These are phyloP conservation scores for Acrossocheilus wenchowensis DNA, from an alignment of 2,797 vertebrate genomes.

Conservation along the genomic window DNA sequence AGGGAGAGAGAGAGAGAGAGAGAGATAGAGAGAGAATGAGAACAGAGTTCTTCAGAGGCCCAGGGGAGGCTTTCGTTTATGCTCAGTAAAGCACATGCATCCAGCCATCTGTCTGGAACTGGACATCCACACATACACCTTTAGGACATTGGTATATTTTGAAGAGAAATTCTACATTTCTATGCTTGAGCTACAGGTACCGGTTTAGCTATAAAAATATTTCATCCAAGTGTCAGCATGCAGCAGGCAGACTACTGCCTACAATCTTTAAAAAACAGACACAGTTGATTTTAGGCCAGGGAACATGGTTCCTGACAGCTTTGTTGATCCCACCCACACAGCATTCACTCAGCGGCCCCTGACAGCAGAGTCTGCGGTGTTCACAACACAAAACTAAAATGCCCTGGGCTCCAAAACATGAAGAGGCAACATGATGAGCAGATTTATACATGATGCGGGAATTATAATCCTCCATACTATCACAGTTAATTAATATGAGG, in stretches of 20 bases:
- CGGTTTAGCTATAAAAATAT: not conserved
- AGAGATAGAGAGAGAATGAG: conserved; percentile 7
- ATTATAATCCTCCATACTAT: conserved; percentile 13
- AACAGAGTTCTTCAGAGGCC: conserved; percentile 13
- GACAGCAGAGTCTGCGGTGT: conserved; percentile 15
- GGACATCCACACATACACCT: conserved; percentile 50
- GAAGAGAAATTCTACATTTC: conserved; percentile 8
- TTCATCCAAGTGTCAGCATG: not conserved
- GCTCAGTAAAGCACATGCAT: conserved; percentile 66
- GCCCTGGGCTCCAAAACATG: conserved; percentile 29
- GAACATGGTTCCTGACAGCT: conserved; percentile 31
- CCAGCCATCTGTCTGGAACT: conserved; percentile 66
- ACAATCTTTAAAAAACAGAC: conserved; percentile 18
- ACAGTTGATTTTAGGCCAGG: conserved; percentile 10
- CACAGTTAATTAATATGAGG: conserved; percentile 11
- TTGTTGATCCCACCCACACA: conserved; percentile 40
- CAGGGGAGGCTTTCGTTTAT: conserved; percentile 37
- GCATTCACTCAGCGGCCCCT: not conserved
- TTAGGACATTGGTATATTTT: conserved; percentile 8
- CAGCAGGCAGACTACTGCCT: conserved; percentile 28
- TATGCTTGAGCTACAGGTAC: conserved; percentile 15
- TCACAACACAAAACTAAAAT: conserved; percentile 21
- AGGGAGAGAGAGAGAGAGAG: not conserved
- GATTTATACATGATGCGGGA: not conserved
- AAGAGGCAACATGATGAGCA: conserved; percentile 4